These are phyloP conservation scores for Xerus inauris DNA, from an alignment of 2,113 vertebrate genomes.

Conservation along the genomic window DNA sequence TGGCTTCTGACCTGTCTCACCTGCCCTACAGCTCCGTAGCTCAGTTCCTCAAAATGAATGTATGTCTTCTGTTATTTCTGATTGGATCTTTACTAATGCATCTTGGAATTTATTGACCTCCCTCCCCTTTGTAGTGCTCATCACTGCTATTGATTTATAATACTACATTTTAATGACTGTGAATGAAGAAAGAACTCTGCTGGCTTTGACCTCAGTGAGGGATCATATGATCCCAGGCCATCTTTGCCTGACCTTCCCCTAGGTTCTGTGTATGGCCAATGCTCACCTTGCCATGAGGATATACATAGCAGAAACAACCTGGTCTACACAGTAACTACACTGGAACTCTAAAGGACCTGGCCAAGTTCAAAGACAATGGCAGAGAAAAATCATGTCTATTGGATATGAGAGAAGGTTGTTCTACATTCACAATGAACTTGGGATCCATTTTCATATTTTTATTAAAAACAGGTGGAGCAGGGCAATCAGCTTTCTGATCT, in stretches of 20 bases:
- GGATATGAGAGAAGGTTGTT: background rate
- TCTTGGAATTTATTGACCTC: background rate
- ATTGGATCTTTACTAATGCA: background rate
- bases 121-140: background rate
- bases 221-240: background rate
- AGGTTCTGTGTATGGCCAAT: background rate
- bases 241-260: background rate
- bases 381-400: background rate
- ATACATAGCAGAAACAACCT: slow-evolving; percentile 15
- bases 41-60: background rate
- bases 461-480: slow-evolving; percentile 30
- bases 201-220: background rate
- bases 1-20: background rate
- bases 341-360: background rate
- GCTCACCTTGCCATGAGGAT: background rate
- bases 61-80: background rate
- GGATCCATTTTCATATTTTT: background rate
- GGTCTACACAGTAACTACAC: background rate
- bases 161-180: background rate
- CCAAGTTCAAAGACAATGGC: background rate
- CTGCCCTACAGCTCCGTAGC: background rate
- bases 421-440: background rate
- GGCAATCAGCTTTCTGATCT: background rate
- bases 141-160: background rate
- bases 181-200: background rate